phyloP scores from a whole-genome alignment of 2,888 invertebrate species.

The Nudaria mundana region DNA sequence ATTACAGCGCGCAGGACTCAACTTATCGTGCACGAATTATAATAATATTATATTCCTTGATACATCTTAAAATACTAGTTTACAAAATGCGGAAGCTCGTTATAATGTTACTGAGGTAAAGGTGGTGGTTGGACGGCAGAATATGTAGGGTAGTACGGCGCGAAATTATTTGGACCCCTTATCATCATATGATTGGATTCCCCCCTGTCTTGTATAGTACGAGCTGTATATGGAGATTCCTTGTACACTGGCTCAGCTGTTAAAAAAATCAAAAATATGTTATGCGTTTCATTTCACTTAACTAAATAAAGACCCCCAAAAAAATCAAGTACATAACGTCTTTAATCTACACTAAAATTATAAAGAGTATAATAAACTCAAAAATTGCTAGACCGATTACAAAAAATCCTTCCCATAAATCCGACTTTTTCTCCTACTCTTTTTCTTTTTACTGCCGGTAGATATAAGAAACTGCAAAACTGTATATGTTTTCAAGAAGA shows the following conservation, averaged over 20 bases:
- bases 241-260: conserved; percentile 85
- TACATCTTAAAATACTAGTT: conserved; percentile 1
- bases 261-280: conserved; percentile 20
- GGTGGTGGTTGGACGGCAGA: conserved; percentile 81
- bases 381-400: too few species aligned
- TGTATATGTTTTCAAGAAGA: too few species aligned
- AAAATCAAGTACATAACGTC: too few species aligned
- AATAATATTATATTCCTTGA: background rate
- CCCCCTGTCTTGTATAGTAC: conserved; percentile 82
- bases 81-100: conserved; percentile 22
- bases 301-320: background rate
- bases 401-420: too few species aligned
- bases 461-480: too few species aligned
- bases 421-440: too few species aligned
- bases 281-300: background rate
- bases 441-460: too few species aligned
- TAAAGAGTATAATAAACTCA: too few species aligned
- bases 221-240: conserved; percentile 82
- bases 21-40: too few species aligned
- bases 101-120: conserved; percentile 52
- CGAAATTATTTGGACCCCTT: conserved; percentile 69
- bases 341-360: too few species aligned
- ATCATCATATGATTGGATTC: conserved; percentile 82
- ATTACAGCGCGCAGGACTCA: too few species aligned
- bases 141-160: conserved; percentile 83